Evolutionary conservation across 2,113 vertebrate genomes (phyloP), one percentile per base, ranked within the genome.

Genomic region (Scomber colias): DNA sequence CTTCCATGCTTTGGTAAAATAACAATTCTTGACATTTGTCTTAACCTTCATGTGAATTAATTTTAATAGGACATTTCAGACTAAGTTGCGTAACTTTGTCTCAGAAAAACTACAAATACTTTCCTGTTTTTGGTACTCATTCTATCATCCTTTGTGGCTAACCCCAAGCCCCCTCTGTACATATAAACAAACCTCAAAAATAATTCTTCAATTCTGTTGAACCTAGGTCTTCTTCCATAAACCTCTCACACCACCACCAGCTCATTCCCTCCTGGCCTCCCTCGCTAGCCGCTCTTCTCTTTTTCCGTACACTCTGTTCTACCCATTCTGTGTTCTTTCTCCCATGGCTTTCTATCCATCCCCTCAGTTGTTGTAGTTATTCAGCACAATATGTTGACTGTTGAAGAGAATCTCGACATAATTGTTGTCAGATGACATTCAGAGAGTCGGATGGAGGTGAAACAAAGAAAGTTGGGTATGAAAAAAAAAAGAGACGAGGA

Each of bases 351-450:
- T 75, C 51, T 11, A 11, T 63, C 75, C 67, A 72, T 79, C 72
- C 64, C 56, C 30, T 40, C 48, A 17, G 21, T 75, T 19, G 59
- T 24, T 67, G 66, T 51, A 82, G 85, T 80, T 57, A 55, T 53
- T 79, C 77, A 13, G 30, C 84, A 75, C 74, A 83, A 74, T 79
- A 67, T 67, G 64, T 21, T 6, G 73, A 77, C 71, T 86, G 75
- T 74, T 51, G 82, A 66, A 77, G 88, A 85, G 46, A 75, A 84
- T 84, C 86, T 68, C 24, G 3, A 8, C 9, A 35, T 93, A 94
- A 94, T 94, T 83, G 83, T 86, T 92, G 87, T 94, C 93, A 94
- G 92, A 93, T 94, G 93, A 89, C 82, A 59, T 61, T 57, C 54
- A 51, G 49, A 51, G 79, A 82, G 66, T 75, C 6, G 55, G 68